Conservation (phyloP, 2,113 vertebrate genomes). For the Pachypanchax playfairii region DNA sequence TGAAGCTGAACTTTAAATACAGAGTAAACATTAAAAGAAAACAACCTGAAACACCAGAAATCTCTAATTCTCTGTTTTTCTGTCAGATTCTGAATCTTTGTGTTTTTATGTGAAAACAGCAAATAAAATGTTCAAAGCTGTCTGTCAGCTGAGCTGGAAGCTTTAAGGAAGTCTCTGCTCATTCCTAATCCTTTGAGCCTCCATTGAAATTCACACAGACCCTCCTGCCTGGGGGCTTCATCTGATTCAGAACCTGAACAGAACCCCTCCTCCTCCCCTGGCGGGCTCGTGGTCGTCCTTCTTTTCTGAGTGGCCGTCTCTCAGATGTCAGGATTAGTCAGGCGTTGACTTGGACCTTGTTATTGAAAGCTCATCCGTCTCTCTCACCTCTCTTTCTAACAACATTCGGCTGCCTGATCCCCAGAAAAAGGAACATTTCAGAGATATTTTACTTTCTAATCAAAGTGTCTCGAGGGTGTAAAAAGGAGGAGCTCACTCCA, state of each 20-base stretch:
- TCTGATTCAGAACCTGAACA: conserved; percentile 23
- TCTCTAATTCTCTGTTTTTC: neutral
- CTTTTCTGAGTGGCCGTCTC: conserved; percentile 30
- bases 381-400: conserved; percentile 25
- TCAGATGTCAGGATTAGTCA: conserved; percentile 58
- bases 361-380: conserved; percentile 52
- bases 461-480: conserved; percentile 57
- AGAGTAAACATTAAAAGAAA: too few species aligned
- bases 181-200: conserved; percentile 48
- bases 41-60: too few species aligned
- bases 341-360: conserved; percentile 43
- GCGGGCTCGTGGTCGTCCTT: conserved; percentile 18
- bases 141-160: neutral
- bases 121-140: neutral
- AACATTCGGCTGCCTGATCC: conserved; percentile 25
- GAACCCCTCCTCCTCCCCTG: neutral
- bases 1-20: too few species aligned
- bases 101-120: conserved; percentile 2
- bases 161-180: conserved; percentile 15
- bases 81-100: neutral
- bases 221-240: conserved; percentile 16
- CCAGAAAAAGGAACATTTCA: conserved; percentile 44
- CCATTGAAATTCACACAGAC: conserved; percentile 46
- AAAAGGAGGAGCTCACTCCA: conserved; percentile 39
- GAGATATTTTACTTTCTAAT: conserved; percentile 70